Percentiles rank a stretch among this genome's conserved stretches.
These are phyloP conservation scores for Strix aluco DNA, from an alignment of 2,113 vertebrate genomes.

Conservation along the genomic window DNA sequence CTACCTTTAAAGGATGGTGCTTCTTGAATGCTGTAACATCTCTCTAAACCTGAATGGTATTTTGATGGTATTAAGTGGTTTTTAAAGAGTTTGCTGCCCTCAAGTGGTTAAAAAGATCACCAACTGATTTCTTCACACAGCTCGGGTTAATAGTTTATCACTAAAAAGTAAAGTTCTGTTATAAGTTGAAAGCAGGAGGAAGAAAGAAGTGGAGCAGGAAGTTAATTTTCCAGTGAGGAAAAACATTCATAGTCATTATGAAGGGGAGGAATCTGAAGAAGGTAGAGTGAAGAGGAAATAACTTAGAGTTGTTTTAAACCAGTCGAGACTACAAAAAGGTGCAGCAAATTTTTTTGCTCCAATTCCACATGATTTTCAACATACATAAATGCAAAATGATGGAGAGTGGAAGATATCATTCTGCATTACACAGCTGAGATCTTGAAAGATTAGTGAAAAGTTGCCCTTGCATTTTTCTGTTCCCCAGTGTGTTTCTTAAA, in stretches of 20 bases:
- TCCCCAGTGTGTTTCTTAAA: background rate
- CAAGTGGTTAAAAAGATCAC: conserved; percentile 7
- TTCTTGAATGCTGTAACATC: background rate
- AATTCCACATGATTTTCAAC: background rate
- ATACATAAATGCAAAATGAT: background rate
- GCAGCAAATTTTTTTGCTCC: background rate
- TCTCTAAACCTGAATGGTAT: background rate
- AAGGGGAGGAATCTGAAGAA: background rate
- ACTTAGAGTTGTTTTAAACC: background rate
- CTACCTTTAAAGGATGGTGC: background rate
- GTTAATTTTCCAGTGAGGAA: background rate
- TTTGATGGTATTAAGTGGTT: background rate
- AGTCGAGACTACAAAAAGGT: background rate
- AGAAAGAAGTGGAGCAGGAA: background rate
- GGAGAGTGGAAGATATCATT: background rate
- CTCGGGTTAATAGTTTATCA: background rate
- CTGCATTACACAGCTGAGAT: background rate
- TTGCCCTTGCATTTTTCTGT: background rate
- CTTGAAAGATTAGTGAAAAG: background rate
- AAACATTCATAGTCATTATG: background rate
- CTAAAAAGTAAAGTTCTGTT: background rate
- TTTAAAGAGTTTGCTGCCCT: conserved; percentile 53
- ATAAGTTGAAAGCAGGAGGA: background rate
- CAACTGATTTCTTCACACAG: background rate
- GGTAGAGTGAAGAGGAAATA: background rate